Evolutionary conservation across 2,797 vertebrate species (phyloP).

Genomic region (Hippocampus kuda): DNA sequence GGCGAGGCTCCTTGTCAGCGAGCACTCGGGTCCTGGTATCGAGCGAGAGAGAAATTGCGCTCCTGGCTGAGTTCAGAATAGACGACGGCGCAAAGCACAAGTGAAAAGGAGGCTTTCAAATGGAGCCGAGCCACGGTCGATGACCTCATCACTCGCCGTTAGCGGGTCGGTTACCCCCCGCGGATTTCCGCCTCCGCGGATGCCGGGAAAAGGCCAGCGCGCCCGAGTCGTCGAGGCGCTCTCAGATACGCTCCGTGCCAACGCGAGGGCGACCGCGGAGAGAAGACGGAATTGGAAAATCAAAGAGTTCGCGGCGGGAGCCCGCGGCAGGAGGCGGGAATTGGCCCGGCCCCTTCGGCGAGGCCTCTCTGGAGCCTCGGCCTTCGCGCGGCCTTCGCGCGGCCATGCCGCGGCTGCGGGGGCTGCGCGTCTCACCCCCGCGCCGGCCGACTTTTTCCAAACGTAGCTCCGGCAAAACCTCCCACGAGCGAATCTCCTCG

Average conservation of each 20-base stretch:
- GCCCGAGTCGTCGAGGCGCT: neutral
- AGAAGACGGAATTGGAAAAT: slow-evolving; percentile 61
- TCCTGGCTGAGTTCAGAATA: slow-evolving; percentile 11
- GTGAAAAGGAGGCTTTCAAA: slow-evolving; percentile 8
- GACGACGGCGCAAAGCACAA: slow-evolving; percentile 7
- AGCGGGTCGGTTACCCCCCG: slow-evolving; percentile 19
- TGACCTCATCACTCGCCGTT: slow-evolving; percentile 39
- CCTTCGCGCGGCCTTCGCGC: slow-evolving; percentile 48
- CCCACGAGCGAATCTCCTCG: neutral
- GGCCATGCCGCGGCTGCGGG: slow-evolving; percentile 11
- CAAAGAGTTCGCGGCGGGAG: slow-evolving; percentile 42
- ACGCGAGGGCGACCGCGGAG: slow-evolving; percentile 20
- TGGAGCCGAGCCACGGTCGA: neutral
- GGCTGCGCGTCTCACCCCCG: neutral
- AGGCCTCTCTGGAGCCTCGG: slow-evolving; percentile 28
- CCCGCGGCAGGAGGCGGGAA: slow-evolving; percentile 32
- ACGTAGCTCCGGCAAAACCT: neutral
- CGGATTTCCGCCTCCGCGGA: slow-evolving; percentile 46
- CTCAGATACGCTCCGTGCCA: neutral
- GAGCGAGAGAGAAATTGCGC: neutral
- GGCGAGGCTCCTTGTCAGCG: too few relatives aligned
- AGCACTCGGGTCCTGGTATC: too few relatives aligned
- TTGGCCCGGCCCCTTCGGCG: slow-evolving; percentile 40
- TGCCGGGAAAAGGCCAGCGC: neutral
- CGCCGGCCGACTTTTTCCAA: neutral